Evolutionary conservation across 2,113 vertebrate genomes (phyloP).

Genomic region (Crotalus helleri): DNA sequence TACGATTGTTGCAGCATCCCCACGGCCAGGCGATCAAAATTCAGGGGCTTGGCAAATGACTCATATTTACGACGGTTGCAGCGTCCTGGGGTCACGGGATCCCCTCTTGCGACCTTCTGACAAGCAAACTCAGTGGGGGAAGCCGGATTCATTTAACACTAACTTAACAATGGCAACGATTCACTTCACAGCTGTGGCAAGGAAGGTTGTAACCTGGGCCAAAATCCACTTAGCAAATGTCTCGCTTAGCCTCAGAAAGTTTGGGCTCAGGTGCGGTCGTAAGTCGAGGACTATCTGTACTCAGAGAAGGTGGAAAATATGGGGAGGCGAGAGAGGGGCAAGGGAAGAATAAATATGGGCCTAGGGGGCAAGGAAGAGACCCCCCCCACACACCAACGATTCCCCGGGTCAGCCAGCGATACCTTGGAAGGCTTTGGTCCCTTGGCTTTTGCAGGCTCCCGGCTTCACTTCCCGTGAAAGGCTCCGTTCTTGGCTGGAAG

Average conservation of each 20-base stretch:
- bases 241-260: constrained; percentile 41
- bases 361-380: constrained; percentile 50
- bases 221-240: background rate
- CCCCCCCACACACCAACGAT: background rate
- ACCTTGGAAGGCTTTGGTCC: constrained; percentile 68
- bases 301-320: constrained; percentile 29
- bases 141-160: background rate
- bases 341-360: constrained; percentile 42
- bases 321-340: constrained; percentile 10
- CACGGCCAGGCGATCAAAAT: background rate
- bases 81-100: background rate
- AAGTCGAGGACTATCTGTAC: background rate
- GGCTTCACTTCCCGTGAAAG: constrained; percentile 69
- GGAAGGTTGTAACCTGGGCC: background rate
- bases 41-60: background rate
- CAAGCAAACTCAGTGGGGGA: too few species aligned
- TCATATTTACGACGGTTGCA: background rate
- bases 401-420: constrained; percentile 66
- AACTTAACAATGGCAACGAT: background rate
- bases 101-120: background rate
- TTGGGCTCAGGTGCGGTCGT: constrained; percentile 42
- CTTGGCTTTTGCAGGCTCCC: constrained; percentile 63
- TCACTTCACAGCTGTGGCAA: background rate
- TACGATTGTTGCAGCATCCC: background rate
- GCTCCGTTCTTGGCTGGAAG: constrained; percentile 65